These are phyloP conservation scores for Elgonia sp. DNA, from an alignment of 2,888 invertebrate species.

Conservation along the genomic window DNA sequence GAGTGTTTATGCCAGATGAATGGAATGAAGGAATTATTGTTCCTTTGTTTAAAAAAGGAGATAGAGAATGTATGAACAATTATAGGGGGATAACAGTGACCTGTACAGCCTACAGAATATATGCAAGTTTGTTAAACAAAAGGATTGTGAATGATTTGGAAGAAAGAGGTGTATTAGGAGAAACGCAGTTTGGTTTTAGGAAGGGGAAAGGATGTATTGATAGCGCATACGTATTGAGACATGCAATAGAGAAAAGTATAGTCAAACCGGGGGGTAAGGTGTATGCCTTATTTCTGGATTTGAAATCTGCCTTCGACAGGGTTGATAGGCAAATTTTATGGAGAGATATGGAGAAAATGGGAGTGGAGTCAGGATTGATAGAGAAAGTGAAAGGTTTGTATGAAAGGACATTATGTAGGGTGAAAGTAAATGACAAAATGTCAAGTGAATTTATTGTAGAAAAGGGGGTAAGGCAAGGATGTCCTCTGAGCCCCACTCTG, in stretches of 20 bases:
- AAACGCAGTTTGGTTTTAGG: constrained; percentile 25
- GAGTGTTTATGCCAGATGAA: no score
- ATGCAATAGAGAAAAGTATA: no score
- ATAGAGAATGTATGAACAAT: not conserved
- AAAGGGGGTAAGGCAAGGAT: constrained; percentile 82
- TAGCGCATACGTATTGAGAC: constrained; percentile 2
- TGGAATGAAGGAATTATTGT: no score
- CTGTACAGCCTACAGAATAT: constrained; percentile 26
- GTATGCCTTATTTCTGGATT: not conserved
- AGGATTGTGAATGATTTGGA: constrained; percentile 4
- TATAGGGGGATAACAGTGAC: constrained; percentile 4
- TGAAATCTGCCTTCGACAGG: constrained; percentile 25
- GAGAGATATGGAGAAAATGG: not conserved
- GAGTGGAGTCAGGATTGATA: not conserved
- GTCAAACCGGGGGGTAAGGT: no score
- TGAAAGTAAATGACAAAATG: not conserved
- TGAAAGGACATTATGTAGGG: constrained; percentile 20
- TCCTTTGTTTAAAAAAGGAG: not conserved
- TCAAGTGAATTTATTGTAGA: constrained; percentile 24
- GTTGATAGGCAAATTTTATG: not conserved
- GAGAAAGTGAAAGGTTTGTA: constrained; percentile 21
- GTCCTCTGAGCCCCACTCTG: constrained; percentile 82
- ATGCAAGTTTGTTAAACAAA: constrained; percentile 9
- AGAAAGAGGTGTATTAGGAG: not conserved
- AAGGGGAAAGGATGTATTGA: constrained; percentile 26